Percentiles rank a stretch among this genome's conserved stretches.
phyloP scores from a whole-genome alignment of 2,797 vertebrate genomes.

The Eupleurogrammus muticus region DNA sequence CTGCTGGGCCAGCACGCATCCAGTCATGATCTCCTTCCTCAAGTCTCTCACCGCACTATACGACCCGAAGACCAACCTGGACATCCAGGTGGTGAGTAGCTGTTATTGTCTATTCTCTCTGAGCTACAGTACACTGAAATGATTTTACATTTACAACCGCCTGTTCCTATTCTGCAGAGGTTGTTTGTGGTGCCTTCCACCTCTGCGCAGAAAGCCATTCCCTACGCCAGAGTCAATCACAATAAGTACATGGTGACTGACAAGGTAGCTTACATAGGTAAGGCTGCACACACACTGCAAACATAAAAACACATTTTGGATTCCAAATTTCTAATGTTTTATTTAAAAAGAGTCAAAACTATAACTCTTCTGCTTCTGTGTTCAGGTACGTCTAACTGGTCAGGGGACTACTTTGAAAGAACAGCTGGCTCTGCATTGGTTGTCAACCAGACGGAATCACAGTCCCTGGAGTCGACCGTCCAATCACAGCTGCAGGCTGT shows the following conservation, averaged over 20 bases:
- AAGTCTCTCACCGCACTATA: constrained; percentile 87
- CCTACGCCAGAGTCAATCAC: constrained; percentile 93
- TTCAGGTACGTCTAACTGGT: constrained; percentile 96
- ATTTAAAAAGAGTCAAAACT: not conserved
- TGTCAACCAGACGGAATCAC: constrained; percentile 82
- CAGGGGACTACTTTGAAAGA: constrained; percentile 90
- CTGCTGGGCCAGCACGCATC: constrained; percentile 87
- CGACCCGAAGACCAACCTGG: constrained; percentile 76
- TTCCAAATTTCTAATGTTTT: not conserved
- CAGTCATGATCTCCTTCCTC: constrained; percentile 89
- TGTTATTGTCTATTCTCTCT: not conserved
- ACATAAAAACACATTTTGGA: not conserved
- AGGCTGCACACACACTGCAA: constrained; percentile 21
- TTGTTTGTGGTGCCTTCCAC: constrained; percentile 89
- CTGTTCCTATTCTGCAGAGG: constrained; percentile 77
- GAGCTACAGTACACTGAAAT: not conserved
- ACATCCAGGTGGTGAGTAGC: constrained; percentile 90
- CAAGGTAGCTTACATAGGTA: constrained; percentile 90
- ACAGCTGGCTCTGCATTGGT: constrained; percentile 91
- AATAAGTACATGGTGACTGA: constrained; percentile 98
- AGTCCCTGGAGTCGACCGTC: constrained; percentile 60
- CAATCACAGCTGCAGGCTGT: constrained; percentile 85
- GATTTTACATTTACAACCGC: not conserved
- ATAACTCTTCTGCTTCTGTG: not conserved
- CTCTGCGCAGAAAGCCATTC: constrained; percentile 86